phyloP scores from a whole-genome alignment of 2,888 invertebrate species.

The Rutpela maculata region DNA sequence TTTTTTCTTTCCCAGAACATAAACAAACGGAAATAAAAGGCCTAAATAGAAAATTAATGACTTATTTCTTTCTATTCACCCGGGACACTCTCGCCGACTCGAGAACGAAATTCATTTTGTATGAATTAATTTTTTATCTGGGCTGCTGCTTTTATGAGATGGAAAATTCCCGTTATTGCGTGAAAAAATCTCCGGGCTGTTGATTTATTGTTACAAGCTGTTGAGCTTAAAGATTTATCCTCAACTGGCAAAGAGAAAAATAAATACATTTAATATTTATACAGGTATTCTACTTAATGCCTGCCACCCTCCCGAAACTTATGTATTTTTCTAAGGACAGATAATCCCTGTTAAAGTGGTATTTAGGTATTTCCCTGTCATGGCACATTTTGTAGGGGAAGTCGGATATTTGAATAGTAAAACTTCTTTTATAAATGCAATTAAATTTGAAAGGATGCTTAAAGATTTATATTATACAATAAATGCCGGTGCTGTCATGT shows the following conservation, averaged over 20 bases:
- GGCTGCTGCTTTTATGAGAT: conserved; percentile 31
- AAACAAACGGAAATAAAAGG: conserved; percentile 51
- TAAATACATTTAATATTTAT: conserved; percentile 32
- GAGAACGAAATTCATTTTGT: conserved; percentile 44
- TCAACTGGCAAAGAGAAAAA: conserved; percentile 12
- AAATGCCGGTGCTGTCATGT: no score
- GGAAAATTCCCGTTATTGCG: conserved; percentile 17
- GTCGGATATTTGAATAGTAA: background rate
- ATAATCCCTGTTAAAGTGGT: background rate
- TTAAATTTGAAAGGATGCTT: no score
- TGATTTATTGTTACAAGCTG: conserved; percentile 37
- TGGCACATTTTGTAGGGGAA: background rate
- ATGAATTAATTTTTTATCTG: conserved; percentile 43
- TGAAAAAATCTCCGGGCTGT: conserved; percentile 22
- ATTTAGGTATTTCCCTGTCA: background rate
- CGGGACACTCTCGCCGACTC: conserved; percentile 44
- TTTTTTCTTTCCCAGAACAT: conserved; percentile 31
- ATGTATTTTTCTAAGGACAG: background rate
- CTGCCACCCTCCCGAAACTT: conserved; percentile 14
- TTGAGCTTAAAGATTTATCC: conserved; percentile 31
- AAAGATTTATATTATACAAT: no score
- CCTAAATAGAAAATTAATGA: conserved; percentile 55
- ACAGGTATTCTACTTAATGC: conserved; percentile 8
- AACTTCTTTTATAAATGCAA: background rate
- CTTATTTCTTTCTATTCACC: conserved; percentile 49